Evolutionary conservation across 2,888 invertebrate genomes (phyloP).

Genomic region (Stratiomys singularior): DNA sequence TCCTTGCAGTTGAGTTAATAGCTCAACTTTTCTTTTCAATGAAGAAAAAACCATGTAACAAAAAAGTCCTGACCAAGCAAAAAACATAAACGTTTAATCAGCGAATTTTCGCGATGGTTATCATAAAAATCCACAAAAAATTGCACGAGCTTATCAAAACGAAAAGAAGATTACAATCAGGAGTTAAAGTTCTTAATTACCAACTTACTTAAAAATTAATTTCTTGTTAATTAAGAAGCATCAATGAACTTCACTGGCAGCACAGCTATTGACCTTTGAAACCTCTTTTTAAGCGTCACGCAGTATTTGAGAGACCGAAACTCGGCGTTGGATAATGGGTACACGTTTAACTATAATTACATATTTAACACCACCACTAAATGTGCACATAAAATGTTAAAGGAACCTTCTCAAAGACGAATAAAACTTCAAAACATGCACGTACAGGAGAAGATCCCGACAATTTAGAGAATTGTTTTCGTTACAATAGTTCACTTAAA

Average conservation of each 20-base stretch:
- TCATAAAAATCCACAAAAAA: no score
- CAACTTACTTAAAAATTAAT: not conserved
- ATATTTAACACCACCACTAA: constrained; percentile 17
- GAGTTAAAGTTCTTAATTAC: not conserved
- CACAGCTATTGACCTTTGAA: no score
- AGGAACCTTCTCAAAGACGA: not conserved
- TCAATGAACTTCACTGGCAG: no score
- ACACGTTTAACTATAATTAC: constrained; percentile 2
- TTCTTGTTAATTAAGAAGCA: not conserved
- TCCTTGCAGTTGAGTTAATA: no score
- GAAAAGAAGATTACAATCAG: no score
- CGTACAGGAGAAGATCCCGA: not conserved
- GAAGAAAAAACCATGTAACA: no score
- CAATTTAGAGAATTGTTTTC: no score
- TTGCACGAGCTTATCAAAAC: no score
- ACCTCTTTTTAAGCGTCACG: not conserved
- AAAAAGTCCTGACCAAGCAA: no score
- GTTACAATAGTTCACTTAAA: not conserved
- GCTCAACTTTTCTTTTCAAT: no score
- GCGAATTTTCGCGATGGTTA: no score
- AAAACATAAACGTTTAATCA: no score
- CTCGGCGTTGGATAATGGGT: not conserved
- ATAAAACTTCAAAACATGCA: not conserved
- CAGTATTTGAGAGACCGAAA: not conserved
- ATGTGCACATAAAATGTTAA: constrained; percentile 24